Evolutionary conservation across 2,797 vertebrate species (phyloP).

Genomic region (Phyllotis vaccarum): DNA sequence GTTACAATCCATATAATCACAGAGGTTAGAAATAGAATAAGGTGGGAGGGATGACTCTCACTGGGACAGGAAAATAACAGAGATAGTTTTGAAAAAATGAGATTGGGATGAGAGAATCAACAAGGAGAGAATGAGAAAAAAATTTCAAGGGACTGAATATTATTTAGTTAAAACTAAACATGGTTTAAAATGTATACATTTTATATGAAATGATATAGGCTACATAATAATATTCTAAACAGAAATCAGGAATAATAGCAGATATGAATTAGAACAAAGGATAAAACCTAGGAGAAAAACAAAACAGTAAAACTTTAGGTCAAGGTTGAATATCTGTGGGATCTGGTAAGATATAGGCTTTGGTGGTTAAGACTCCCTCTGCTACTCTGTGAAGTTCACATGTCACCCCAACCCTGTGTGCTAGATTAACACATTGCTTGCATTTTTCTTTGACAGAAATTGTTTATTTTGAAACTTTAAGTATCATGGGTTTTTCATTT

Average conservation of each 20-base stretch:
- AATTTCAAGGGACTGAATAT: background rate
- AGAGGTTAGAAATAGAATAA: background rate
- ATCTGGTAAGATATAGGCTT: background rate
- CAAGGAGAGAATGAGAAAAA: background rate
- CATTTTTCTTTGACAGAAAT: background rate
- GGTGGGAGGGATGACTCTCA: background rate
- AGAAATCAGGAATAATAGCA: background rate
- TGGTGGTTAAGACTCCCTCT: too few relatives aligned
- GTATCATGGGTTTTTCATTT: background rate
- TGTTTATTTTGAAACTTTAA: background rate
- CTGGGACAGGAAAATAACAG: background rate
- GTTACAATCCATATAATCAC: background rate
- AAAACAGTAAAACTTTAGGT: background rate
- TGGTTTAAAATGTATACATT: background rate
- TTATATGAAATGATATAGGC: background rate
- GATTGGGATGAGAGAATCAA: background rate
- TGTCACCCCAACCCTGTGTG: accelerated
- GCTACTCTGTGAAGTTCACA: background rate
- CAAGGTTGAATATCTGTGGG: background rate
- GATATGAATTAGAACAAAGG: background rate
- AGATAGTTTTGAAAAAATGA: background rate
- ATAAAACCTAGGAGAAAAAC: background rate
- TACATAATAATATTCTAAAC: background rate
- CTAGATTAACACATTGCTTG: background rate
- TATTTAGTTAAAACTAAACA: background rate